These are phyloP conservation scores for Caenorhabditis angaria DNA, from an alignment of 2,888 invertebrate genomes.

Conservation along the genomic window DNA sequence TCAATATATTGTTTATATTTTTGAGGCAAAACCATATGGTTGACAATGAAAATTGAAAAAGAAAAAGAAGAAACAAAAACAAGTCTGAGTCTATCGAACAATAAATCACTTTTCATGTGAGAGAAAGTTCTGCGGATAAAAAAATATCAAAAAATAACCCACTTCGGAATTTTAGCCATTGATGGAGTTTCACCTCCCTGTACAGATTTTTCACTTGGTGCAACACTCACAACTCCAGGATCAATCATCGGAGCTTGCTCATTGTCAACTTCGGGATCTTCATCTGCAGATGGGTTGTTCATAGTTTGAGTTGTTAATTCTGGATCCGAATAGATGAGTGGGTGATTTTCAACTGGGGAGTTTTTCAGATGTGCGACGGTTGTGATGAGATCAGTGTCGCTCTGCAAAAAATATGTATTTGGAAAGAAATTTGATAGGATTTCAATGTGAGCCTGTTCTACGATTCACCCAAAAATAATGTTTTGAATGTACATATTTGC, in stretches of 20 bases:
- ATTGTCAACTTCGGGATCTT: slow-evolving; percentile 10
- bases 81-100: not conserved
- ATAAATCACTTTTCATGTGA: not conserved
- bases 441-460: too few relatives aligned
- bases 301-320: slow-evolving; percentile 23
- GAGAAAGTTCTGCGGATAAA: not conserved
- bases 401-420: slow-evolving; percentile 24
- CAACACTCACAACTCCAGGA: slow-evolving; percentile 25
- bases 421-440: too few relatives aligned
- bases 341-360: slow-evolving; percentile 26
- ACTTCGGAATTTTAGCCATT: slow-evolving; percentile 15
- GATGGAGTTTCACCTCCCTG: slow-evolving; percentile 10
- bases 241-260: not conserved
- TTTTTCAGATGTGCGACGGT: not conserved
- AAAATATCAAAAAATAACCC: slow-evolving; percentile 9
- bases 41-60: too few relatives aligned
- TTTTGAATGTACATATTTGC: too few relatives aligned
- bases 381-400: slow-evolving; percentile 51
- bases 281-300: slow-evolving; percentile 9
- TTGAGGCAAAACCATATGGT: too few relatives aligned
- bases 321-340: slow-evolving; percentile 49
- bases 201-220: slow-evolving; percentile 32
- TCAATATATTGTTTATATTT: too few relatives aligned
- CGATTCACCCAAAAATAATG: too few relatives aligned
- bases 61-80: too few relatives aligned